Evolutionary conservation across 2,797 vertebrate genomes (phyloP).

Genomic region (Propithecus perrieri): DNA sequence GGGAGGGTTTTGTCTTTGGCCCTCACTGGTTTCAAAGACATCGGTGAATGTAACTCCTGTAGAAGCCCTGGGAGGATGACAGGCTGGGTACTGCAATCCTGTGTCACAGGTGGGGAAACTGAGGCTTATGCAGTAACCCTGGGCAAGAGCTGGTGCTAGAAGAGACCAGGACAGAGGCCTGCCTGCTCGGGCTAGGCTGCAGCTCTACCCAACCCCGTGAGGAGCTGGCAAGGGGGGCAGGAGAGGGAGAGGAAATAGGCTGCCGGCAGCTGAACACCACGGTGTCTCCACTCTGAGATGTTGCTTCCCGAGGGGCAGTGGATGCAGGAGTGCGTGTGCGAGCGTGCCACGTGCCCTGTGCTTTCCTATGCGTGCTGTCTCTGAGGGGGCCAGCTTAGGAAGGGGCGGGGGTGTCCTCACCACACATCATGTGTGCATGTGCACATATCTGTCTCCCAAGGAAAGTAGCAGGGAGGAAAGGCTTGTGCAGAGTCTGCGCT

Average conservation of each 20-base stretch:
- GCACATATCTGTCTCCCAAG: conserved; percentile 37
- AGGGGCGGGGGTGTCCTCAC: neutral
- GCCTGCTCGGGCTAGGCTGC: neutral
- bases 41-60: neutral
- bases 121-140: neutral
- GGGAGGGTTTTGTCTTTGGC: neutral
- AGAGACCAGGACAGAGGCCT: neutral
- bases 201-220: neutral
- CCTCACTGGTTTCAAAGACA: neutral
- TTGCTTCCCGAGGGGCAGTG: neutral
- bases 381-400: neutral
- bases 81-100: neutral
- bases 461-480: neutral
- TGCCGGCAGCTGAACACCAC: neutral
- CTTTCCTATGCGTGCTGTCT: neutral
- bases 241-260: neutral
- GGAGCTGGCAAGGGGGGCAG: neutral
- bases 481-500: neutral
- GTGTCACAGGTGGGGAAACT: neutral
- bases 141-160: neutral
- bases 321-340: neutral
- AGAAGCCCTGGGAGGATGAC: neutral
- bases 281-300: neutral
- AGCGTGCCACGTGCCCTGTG: neutral
- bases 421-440: neutral